phyloP scores from a whole-genome alignment of 2,113 vertebrate species.

The Pithys albifrons region DNA sequence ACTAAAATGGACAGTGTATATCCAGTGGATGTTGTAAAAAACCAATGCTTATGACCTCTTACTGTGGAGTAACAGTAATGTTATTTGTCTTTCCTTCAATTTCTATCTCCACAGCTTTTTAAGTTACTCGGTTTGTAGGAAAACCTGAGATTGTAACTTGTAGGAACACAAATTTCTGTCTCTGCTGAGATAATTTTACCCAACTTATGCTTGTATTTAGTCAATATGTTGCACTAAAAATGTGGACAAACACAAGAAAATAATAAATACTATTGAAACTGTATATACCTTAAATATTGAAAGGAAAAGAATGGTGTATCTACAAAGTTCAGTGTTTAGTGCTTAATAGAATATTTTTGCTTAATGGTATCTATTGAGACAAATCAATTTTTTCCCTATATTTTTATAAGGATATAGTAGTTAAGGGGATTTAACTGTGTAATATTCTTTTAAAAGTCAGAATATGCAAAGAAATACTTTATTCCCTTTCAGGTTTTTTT shows the following conservation, averaged over 20 bases:
- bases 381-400: rapidly evolving
- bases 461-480: constrained; percentile 45
- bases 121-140: not conserved
- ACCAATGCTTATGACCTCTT: not conserved
- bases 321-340: not conserved
- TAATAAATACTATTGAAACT: not conserved
- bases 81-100: not conserved
- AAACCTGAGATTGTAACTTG: not conserved
- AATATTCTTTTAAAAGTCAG: constrained; percentile 37
- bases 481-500: not conserved
- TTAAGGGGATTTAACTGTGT: not conserved
- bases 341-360: not conserved
- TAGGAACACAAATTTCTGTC: not conserved
- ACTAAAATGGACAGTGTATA: not conserved
- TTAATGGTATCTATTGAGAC: not conserved
- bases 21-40: not conserved
- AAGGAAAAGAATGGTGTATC: not conserved
- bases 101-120: not conserved
- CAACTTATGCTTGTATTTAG: not conserved
- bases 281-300: not conserved
- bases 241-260: not conserved
- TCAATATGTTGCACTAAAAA: not conserved
- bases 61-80: not conserved
- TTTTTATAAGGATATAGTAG: not conserved
- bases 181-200: not conserved